Percentiles rank a stretch among this genome's conserved stretches.
phyloP scores from a whole-genome alignment of 1,140 invertebrate genomes.

The Cydia strobilella region DNA sequence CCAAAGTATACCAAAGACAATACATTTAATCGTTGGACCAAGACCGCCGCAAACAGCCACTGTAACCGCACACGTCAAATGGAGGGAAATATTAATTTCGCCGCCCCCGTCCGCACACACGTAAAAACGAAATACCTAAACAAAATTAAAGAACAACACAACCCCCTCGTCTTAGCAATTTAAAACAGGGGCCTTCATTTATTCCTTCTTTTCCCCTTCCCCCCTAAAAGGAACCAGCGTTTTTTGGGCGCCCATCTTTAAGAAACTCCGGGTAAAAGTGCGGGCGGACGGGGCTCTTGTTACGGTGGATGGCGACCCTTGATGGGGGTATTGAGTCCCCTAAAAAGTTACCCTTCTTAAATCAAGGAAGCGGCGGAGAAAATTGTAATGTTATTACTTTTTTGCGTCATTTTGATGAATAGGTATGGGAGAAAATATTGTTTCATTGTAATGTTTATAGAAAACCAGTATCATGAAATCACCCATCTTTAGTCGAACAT shows the following conservation, averaged over 20 bases:
- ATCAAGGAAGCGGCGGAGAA: slow-evolving; percentile 50
- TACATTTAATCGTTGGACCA: not conserved
- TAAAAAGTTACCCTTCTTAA: slow-evolving; percentile 63
- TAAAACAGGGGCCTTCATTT: slow-evolving; percentile 64
- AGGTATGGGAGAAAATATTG: not conserved
- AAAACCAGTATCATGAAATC: no score
- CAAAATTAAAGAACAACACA: slow-evolving; percentile 53
- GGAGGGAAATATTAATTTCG: not conserved
- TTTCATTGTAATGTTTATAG: not conserved
- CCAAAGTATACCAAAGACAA: not conserved
- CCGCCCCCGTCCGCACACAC: not conserved
- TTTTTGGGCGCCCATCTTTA: slow-evolving; percentile 43
- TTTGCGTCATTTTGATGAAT: slow-evolving; percentile 27
- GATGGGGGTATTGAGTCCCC: slow-evolving; percentile 39
- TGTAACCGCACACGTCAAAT: not conserved
- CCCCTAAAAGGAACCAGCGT: slow-evolving; percentile 44
- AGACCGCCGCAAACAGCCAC: not conserved
- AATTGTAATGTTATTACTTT: slow-evolving; percentile 56
- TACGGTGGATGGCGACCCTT: slow-evolving; percentile 12
- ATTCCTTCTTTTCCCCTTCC: slow-evolving; percentile 62
- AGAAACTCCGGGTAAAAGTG: not conserved
- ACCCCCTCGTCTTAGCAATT: slow-evolving; percentile 63
- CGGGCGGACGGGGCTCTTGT: not conserved
- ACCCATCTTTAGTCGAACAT: no score
- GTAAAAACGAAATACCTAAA: slow-evolving; percentile 40